Base-by-base conservation (phyloP, 2,113 vertebrate species). In the Phoxinus phoxinus region DNA sequence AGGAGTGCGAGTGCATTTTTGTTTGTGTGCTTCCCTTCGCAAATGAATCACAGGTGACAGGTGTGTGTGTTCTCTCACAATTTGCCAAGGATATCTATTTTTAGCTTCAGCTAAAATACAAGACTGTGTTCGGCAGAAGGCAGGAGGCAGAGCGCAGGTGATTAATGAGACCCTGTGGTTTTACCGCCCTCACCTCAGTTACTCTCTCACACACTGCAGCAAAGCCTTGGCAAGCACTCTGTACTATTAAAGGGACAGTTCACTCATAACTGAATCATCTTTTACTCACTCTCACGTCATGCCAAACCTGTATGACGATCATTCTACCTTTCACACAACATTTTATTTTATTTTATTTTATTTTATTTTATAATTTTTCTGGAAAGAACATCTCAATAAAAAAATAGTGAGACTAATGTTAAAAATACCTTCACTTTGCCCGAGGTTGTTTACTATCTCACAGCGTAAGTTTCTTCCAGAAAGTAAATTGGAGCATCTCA, bases 101-200 rank as follows among this genome's bases (percentile, higher is more conserved):
- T 85, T 87, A 85, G 37, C 73, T 35, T 85, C 13, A 61, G 27
- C 35, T 41, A 76, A 82, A 73, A 78, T 77, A 32, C 61, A 83
- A 23, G n/a, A 75, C 67, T 92, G 37, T 89, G 73, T 80, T 86
- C 65, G 85, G 84, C 82, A 88, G 73, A 74, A 61, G 58, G 84
- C 53, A 58, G n/a, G 23, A 65, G 32, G 30, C 56, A 82, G 56
- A 71, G 41, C 19, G 37, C 79, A 63, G 56, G 78, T 88, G 84
- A 86, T 88, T 88, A 86, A 88, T 88, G 84, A 78, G 84, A 56
- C n/a, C 72, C 63, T 56, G 51, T 9, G 51, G 44, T 79, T 83
- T 86, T 58, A 59, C 32, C 53, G 72, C 78, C n/a, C 37, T 63
- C 17, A 67, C 81, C 37, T 78, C 48, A 53, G 37, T 59, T 61